These are phyloP conservation scores for Oreotrochilus melanogaster DNA, from an alignment of 2,113 vertebrate species.

Conservation along the genomic window DNA sequence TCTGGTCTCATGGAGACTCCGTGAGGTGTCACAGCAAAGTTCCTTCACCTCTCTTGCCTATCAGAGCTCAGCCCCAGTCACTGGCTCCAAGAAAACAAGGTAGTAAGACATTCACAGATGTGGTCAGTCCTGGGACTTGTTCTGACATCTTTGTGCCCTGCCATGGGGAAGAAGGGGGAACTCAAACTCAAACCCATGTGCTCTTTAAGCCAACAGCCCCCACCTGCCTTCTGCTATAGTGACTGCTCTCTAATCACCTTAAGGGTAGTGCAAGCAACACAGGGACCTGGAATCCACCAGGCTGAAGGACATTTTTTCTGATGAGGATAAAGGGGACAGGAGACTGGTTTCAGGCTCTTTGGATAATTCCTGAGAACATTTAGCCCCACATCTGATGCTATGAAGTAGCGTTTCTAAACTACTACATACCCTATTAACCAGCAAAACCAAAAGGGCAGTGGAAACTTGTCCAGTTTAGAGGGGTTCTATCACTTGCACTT, in stretches of 20 bases:
- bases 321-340: not conserved
- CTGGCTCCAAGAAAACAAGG: not conserved
- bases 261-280: not conserved
- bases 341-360: not conserved
- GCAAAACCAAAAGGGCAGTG: not conserved
- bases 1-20: not conserved
- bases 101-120: not conserved
- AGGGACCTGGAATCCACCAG: not conserved
- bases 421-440: not conserved
- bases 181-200: not conserved
- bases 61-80: not conserved
- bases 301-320: not conserved
- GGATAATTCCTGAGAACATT: not conserved
- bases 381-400: not conserved
- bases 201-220: not conserved
- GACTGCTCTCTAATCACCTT: not conserved
- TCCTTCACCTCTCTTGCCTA: not conserved
- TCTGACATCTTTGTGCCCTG: not conserved
- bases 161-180: not conserved
- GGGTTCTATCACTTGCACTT: not conserved
- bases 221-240: not conserved
- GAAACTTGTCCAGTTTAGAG: not conserved
- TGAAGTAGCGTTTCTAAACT: not conserved
- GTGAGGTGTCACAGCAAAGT: not conserved
- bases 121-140: not conserved